phyloP scores from a whole-genome alignment of 2,113 vertebrate species.

The Oxygymnocypris stewartii region DNA sequence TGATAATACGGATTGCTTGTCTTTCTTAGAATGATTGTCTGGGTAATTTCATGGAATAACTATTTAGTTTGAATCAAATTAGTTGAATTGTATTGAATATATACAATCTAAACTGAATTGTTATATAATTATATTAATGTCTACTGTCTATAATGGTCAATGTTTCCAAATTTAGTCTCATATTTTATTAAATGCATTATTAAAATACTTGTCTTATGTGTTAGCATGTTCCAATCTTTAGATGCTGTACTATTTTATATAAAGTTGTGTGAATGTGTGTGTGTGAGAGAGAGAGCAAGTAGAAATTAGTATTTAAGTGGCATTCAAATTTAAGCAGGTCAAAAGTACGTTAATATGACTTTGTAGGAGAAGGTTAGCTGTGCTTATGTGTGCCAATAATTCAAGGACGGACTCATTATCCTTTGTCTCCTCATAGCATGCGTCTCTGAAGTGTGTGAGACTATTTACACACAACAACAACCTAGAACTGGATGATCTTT shows the following conservation, averaged over 20 bases:
- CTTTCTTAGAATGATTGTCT: background rate
- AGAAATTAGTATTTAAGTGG: background rate
- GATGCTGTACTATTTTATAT: background rate
- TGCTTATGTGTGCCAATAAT: background rate
- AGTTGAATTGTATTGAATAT: background rate
- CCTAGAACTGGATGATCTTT: conserved; percentile 59
- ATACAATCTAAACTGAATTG: background rate
- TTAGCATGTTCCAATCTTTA: background rate
- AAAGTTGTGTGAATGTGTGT: background rate
- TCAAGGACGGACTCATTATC: conserved; percentile 23
- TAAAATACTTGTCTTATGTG: background rate
- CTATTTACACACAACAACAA: conserved; percentile 77
- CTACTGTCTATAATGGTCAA: background rate
- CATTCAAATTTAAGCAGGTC: conserved; percentile 7
- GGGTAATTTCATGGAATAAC: background rate
- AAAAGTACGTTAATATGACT: conserved; percentile 12
- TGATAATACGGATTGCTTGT: background rate
- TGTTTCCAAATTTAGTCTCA: background rate
- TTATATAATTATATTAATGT: background rate
- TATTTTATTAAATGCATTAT: background rate
- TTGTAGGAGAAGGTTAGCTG: conserved; percentile 20
- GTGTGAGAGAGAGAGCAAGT: background rate
- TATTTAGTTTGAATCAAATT: background rate
- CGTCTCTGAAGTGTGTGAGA: conserved; percentile 71
- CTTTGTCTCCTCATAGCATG: conserved; percentile 50